A percentile compares a stretch with the other conserved stretches of the same genome.
These are phyloP conservation scores for Chrysina gloriosa DNA, from an alignment of 2,888 invertebrate species.

Conservation along the genomic window DNA sequence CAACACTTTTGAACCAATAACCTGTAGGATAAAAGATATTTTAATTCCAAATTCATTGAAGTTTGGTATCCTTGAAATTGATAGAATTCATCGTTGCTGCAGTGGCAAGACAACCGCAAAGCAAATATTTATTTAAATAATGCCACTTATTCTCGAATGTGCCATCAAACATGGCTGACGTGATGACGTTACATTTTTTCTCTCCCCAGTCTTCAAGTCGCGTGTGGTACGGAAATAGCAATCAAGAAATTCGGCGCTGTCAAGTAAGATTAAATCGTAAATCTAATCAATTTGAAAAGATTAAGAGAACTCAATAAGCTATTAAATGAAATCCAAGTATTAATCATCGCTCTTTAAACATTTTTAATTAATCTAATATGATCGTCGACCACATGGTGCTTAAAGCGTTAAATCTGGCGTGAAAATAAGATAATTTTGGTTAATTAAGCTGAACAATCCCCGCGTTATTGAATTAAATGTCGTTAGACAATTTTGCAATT, in stretches of 20 bases:
- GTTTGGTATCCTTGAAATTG: slow-evolving; percentile 3
- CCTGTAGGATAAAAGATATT: background rate
- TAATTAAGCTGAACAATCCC: slow-evolving; percentile 3
- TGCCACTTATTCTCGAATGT: slow-evolving; percentile 31
- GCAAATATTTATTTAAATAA: slow-evolving; percentile 36
- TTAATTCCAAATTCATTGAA: background rate
- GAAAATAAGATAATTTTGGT: background rate
- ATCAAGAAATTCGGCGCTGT: background rate
- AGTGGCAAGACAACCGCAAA: background rate
- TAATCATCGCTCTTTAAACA: no score
- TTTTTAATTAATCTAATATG: no score
- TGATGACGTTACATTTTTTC: slow-evolving; percentile 40
- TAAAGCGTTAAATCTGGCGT: background rate
- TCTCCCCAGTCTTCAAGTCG: background rate
- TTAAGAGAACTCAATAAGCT: background rate
- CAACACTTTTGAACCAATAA: background rate
- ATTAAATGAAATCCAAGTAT: no score
- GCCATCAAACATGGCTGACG: slow-evolving; percentile 42
- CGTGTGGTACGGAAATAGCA: slow-evolving; percentile 10
- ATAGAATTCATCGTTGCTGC: background rate
- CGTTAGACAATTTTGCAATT: slow-evolving; percentile 20
- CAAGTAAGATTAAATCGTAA: slow-evolving; percentile 12
- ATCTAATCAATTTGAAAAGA: slow-evolving; percentile 19
- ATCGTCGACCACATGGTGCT: background rate
- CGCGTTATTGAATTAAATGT: slow-evolving; percentile 3